Percentiles rank a stretch among this genome's conserved stretches.
Conservation (phyloP, 2,797 vertebrate species). For the Hylomyscus alleni region DNA sequence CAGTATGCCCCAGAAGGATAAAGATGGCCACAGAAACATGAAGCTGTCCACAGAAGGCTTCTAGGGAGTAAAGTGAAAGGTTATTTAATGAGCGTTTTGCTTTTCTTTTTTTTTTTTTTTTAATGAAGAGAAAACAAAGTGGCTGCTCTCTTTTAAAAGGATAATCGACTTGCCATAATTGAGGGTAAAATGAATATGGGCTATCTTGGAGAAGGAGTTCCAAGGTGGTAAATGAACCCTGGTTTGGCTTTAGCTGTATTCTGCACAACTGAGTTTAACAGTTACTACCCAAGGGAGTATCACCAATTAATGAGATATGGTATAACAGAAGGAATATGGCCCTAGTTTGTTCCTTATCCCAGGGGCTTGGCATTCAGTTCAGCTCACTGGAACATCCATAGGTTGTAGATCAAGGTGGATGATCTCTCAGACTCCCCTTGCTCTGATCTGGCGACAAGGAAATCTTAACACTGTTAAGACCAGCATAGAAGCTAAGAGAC, state of each 20-base stretch:
- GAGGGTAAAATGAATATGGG: neutral
- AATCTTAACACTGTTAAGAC: neutral
- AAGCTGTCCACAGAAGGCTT: neutral
- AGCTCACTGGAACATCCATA: neutral
- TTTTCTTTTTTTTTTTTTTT: neutral
- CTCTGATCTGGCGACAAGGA: too few species aligned
- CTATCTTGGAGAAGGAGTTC: neutral
- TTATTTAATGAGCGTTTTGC: neutral
- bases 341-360: neutral
- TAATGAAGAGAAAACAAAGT: neutral
- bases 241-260: neutral
- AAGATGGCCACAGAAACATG: too few species aligned
- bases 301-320: neutral
- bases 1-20: fast-evolving
- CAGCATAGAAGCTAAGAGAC: neutral
- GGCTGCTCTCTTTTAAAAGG: neutral
- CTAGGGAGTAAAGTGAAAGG: too few species aligned
- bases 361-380: neutral
- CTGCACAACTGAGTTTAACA: neutral
- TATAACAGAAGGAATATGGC: neutral
- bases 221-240: neutral
- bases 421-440: neutral
- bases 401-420: neutral
- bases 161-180: neutral
- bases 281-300: neutral